Conservation (phyloP, 2,888 invertebrate genomes). For the Nezara viridula region DNA sequence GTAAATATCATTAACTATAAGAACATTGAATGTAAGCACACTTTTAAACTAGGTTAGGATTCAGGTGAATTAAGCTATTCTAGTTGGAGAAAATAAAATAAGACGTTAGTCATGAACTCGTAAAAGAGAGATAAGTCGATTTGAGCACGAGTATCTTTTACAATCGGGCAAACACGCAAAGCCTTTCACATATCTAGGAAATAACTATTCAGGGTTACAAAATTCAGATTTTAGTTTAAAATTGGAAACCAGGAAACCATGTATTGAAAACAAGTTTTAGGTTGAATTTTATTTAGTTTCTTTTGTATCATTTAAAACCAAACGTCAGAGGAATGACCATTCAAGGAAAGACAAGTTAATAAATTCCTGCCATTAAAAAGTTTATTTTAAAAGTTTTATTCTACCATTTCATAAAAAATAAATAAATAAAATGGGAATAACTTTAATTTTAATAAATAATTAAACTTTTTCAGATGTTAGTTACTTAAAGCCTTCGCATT, state of each 20-base stretch:
- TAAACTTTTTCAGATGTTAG: too few relatives aligned
- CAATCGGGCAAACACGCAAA: not conserved
- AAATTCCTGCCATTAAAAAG: not conserved
- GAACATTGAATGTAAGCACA: not conserved
- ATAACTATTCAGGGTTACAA: conserved; percentile 4
- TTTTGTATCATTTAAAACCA: not conserved
- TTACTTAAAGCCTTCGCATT: too few relatives aligned
- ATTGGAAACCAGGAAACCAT: not conserved
- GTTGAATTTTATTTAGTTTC: not conserved
- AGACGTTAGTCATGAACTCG: not conserved
- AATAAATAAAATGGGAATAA: too few relatives aligned
- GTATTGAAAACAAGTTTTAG: not conserved
- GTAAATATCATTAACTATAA: too few relatives aligned
- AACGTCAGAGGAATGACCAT: not conserved
- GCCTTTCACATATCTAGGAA: conserved; percentile 1
- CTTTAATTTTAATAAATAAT: too few relatives aligned
- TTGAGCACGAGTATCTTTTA: not conserved
- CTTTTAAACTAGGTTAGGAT: not conserved
- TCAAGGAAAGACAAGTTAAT: not conserved
- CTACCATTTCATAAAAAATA: too few relatives aligned
- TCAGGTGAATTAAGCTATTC: not conserved
- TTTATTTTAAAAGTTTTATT: too few relatives aligned
- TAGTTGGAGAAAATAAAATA: not conserved
- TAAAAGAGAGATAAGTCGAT: not conserved
- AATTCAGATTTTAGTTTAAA: conserved; percentile 20